Base-by-base conservation (phyloP, 2,113 vertebrate species). In the Chloebia gouldiae region DNA sequence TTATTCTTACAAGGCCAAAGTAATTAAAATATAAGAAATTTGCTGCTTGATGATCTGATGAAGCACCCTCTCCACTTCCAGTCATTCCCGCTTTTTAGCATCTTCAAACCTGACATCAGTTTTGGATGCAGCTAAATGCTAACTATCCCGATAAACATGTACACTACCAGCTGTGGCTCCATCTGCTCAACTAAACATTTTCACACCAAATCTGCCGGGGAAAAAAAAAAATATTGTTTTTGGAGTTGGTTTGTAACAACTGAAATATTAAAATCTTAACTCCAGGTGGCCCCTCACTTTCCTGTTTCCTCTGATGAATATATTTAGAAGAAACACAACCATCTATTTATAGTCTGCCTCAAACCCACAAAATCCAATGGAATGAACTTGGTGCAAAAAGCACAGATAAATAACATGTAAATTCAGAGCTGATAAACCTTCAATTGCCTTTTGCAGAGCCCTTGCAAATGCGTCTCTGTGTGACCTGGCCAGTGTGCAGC, bases 151-250 rank as follows among this genome's bases (percentile, higher is more conserved):
- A 97, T 97, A 98, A 98, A 98, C 98, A 98, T 98, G 97, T 96
- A 93, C 96, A 96, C 88, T 95, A 98, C 98, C 98, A 98, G 98
- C 98, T 99, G 98, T 97, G 97, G 97, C 97, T 97, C 98, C 99
- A 98, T 99, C 99, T 99, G 99, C 96, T 98, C 94, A 81, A 72
- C 95, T 96, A 98, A 98, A 97, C 97, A 98, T 95, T 98, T 98
- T 98, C 96, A 97, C 96, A 95, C 96, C 97, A 98, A 97, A 97
- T 97, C 97, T 95, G 95, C 96, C 13, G 3, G 50, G 93, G 47
- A 37, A 84, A 89, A 89, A 84, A 89, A 89, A 97, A 97, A 81
- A 95, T 94, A 97, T 97, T 98, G 97, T 42, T 98, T 98, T 98
- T 98, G 97, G 96, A 98, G 95, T 97, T 97, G 96, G 98, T 98